Base-by-base conservation (phyloP, 1,140 invertebrate genomes). In the Andrena cerasifolii region DNA sequence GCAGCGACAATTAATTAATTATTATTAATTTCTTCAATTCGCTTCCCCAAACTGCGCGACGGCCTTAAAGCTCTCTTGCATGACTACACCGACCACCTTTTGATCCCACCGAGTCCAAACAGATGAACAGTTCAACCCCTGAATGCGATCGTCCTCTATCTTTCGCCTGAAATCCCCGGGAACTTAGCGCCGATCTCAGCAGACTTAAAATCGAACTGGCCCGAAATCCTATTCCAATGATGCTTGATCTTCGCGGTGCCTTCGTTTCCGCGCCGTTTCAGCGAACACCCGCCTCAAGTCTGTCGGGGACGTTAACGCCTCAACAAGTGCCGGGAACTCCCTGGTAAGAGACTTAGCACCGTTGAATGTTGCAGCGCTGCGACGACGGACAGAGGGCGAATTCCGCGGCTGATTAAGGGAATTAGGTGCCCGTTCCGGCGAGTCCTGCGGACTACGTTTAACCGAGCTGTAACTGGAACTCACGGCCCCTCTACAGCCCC, bases 391-490 rank as follows among this genome's bases (percentile, higher is more conserved):
- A 82, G 78, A 59, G 59, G n/a, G 75, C 61, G 84, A 89, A 90
- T 90, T 89, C 83, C 86, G 83, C 61, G 72, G 80, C 85, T 88
- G 85, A 90, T 90, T 90, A 87, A 86, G 87, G 80, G 84, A 90
- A 91, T 90, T 90, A 90, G 87, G 86, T 80, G 80, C 83, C 83
- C 86, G 85, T 75, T 66, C 16, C 71, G 33, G 45, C 56, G 51
- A 47, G 40, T 26, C 53, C 56, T 59, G 65, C 67, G 81, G 83
- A 85, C 85, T 89, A 85, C 84, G 84, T 90, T 90, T 88, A 89
- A 86, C 73, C 82, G 80, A 80, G 84, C 84, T 61, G 72, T 73
- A 74, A 79, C 80, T 79, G 83, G 85, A 83, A 70, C 70, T 58
- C 33, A 66, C 43, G 65, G n/a, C n/a, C n/a, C n/a, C n/a, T n/a